phyloP scores from a whole-genome alignment of 2,888 invertebrate genomes.

The Archips xylosteana region DNA sequence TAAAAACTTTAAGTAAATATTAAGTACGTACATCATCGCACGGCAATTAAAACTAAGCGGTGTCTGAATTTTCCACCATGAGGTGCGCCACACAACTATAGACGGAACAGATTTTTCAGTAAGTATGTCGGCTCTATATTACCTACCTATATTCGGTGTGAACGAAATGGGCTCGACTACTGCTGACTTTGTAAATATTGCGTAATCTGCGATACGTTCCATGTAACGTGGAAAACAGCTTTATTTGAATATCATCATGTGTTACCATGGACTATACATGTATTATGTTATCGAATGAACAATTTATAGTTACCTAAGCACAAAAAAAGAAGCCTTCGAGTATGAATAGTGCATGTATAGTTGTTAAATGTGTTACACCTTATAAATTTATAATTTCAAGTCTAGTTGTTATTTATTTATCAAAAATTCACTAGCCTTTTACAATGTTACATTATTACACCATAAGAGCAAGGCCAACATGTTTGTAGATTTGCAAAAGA shows the following conservation, averaged over 20 bases:
- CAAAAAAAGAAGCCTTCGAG: conserved; percentile 48
- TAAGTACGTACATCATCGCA: neutral
- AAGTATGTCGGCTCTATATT: neutral
- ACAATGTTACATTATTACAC: conserved; percentile 77
- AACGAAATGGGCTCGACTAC: neutral
- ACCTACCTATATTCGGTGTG: neutral
- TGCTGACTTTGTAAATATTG: conserved; percentile 1
- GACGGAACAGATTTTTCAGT: neutral
- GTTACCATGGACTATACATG: neutral
- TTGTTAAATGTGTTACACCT: conserved; percentile 65
- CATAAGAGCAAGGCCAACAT: conserved; percentile 78
- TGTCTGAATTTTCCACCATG: neutral
- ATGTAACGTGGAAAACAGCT: neutral
- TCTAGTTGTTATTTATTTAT: conserved; percentile 82
- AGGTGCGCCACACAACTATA: neutral
- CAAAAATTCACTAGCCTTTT: conserved; percentile 86
- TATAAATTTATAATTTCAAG: conserved; percentile 76
- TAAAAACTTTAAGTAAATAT: too few species aligned
- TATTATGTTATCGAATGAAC: conserved; percentile 37
- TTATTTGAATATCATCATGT: neutral
- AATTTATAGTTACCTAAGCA: conserved; percentile 29
- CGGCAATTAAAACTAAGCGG: neutral
- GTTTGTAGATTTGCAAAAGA: conserved; percentile 66
- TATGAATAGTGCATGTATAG: conserved; percentile 52
- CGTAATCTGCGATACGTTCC: neutral